Evolutionary conservation across 92 coral and sea anemone species (phyloP), one percentile per base, ranked within the genome.

Genomic region (Palythoa heliodiscus): DNA sequence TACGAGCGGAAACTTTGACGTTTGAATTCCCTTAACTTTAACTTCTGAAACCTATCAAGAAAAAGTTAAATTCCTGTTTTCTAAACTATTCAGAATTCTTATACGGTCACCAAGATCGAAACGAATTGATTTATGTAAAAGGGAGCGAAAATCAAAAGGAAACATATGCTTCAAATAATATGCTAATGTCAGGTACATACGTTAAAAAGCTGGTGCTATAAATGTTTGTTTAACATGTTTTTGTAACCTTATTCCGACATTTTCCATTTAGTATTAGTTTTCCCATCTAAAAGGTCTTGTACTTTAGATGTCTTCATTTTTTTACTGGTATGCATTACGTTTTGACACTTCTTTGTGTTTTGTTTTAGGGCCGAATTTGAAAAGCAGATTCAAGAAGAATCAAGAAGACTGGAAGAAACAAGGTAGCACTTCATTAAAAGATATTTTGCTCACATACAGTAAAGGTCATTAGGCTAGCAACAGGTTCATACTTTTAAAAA

Each of bases 301-400:
- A 22, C 53, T 7, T 25, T 6, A 14, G 74, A 24, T 40, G 20
- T n/a, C 43, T 61, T 29, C 35, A 13, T 13, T 25, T 50, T 53
- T 23, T 14, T 16, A 53, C 39, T 12, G 0, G 5, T 3, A 38
- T 10, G 19, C 7, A 16, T 9, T 84, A 10, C 2, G 47, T 39
- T 38, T 75, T 81, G 50, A 24, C 70, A 35, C 55, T n/a, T 20
- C 22, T 11, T 25, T 48, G 37, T 53, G 24, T 19, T 50, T 3
- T 29, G 11, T 85, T 86, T 3, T 75, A 96, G 98, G 88, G 92
- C 95, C 50, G 99, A 96, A 55, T 92, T 96, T 70, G 95, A 95
- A 52, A 92, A 91, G 39, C 98, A 96, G 89, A 95, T 96, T 54
- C 96, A 96, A 60, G 96, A 94, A 40, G 99, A 96, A 81, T 96